phyloP scores from a whole-genome alignment of 2,888 invertebrate species.

The Sympetrum striolatum region DNA sequence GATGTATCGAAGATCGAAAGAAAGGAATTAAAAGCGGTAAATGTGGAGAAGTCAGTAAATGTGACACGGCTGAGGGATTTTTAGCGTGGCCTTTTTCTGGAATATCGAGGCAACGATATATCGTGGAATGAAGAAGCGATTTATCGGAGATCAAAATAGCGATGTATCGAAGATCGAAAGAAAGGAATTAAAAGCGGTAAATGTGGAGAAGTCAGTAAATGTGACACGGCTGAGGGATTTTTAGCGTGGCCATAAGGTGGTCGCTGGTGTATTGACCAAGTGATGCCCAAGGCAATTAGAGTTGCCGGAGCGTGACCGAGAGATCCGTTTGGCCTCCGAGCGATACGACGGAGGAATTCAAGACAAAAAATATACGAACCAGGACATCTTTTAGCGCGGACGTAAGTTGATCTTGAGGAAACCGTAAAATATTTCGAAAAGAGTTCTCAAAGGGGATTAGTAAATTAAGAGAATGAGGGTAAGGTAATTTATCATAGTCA shows the following conservation, averaged over 20 bases:
- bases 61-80: not conserved
- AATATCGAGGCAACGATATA: too few relatives aligned
- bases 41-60: not conserved
- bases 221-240: not conserved
- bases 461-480: too few relatives aligned
- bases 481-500: too few relatives aligned
- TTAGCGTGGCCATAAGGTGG: not conserved
- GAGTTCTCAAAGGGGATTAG: too few relatives aligned
- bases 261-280: not conserved
- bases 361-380: too few relatives aligned
- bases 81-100: not conserved
- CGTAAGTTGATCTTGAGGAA: too few relatives aligned
- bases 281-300: not conserved
- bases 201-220: not conserved
- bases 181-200: not conserved
- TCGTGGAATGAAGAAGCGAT: too few relatives aligned
- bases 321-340: not conserved
- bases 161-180: not conserved
- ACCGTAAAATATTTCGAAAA: too few relatives aligned
- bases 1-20: too few relatives aligned
- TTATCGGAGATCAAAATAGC: too few relatives aligned
- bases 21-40: not conserved
- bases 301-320: not conserved
- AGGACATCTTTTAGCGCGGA: too few relatives aligned
- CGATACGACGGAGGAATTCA: too few relatives aligned